Base-by-base conservation (phyloP, 2,888 invertebrate genomes). In the Dichetophora obliterata region DNA sequence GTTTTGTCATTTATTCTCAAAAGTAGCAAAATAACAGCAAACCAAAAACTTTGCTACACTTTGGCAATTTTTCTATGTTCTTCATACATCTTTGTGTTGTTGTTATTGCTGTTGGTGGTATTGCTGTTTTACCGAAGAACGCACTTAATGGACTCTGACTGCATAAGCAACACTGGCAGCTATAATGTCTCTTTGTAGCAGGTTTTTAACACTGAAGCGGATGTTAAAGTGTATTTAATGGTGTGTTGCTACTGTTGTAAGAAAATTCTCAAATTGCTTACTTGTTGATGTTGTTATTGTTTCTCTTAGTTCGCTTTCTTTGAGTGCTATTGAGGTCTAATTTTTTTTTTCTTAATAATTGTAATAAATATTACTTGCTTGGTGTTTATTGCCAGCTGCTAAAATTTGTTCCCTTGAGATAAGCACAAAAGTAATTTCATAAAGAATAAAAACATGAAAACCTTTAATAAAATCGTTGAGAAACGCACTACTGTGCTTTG, bases 1-100 rank as follows among this genome's bases (percentile, higher is more conserved):
- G 69, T 70, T 70, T 70, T 70, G 52, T 70, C 69, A 52, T 70
- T 70, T 54, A 31, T 71, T 57, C 37, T 11, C 37, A 11, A 66
- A 37, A 66, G 14, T 19, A 66, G 16, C n/a, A 34, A 11, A 43
- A 14, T 43, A 43, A 43, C 43, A 43, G 43, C 43, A 43, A 11
- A 43, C 43, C 43, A 43, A 43, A 43, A 11, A 43, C 43, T 43
- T 37, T 37, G 37, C 37, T 37, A 37, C 8, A 5, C 37, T 37
- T 11, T 43, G 43, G 14, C 43, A 11, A 43, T 43, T 43, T 11
- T 43, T 43, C 14, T 43, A 11, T 43, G 1, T 11, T 43, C 43
- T 11, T 6, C 43, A 4, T 2, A 11, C 6, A 11, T 11, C 43
- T 43, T 43, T 11, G 5, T 27, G 63, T 48, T 68, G 68, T 68